Conservation (phyloP, 2,113 vertebrate species). For the Potamarius usumacintae region DNA sequence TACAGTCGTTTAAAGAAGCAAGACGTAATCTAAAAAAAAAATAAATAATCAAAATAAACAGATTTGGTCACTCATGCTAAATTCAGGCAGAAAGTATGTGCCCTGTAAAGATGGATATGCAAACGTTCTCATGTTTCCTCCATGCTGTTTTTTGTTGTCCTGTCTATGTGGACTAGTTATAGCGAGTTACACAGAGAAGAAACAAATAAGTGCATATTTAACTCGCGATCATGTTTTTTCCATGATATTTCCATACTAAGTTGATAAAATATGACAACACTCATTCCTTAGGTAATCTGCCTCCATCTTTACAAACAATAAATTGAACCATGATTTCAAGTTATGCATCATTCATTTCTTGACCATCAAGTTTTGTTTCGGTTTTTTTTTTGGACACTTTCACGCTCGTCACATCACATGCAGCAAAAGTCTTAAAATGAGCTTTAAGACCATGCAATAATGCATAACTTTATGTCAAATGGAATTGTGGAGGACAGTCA, state of each 20-base stretch:
- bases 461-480: background rate
- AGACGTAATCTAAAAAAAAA: conserved; percentile 23
- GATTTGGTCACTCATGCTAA: conserved; percentile 22
- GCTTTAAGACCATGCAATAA: conserved; percentile 20
- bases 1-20: conserved; percentile 17
- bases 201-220: conserved; percentile 9
- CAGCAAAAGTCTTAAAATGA: conserved; percentile 24
- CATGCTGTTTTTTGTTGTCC: conserved; percentile 8
- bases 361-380: background rate
- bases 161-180: background rate
- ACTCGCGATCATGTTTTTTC: background rate
- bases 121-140: background rate
- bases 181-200: background rate
- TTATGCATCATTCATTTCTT: conserved; percentile 12
- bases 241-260: background rate
- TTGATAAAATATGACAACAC: background rate
- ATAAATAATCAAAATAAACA: conserved; percentile 19
- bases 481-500: conserved; percentile 23
- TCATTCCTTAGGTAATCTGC: background rate
- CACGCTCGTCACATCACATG: conserved; percentile 7
- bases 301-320: background rate
- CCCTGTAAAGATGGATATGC: background rate
- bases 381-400: conserved; percentile 10
- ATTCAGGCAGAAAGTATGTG: conserved; percentile 5
- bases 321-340: background rate